Evolutionary conservation across 2,888 invertebrate genomes (phyloP), one percentile per base, ranked within the genome.

Genomic region (Oeneis ivallda): DNA sequence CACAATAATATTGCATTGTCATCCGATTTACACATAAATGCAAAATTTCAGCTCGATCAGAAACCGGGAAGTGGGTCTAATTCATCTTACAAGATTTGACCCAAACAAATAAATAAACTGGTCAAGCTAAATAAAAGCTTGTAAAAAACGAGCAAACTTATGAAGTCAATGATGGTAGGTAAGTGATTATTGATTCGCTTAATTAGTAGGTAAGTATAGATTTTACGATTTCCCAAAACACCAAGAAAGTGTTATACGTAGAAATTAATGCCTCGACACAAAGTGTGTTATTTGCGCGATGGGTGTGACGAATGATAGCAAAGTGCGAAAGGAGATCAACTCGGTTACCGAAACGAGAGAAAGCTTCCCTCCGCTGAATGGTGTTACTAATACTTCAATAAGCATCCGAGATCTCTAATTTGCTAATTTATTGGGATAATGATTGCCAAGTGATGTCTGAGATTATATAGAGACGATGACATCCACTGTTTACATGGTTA

Each of bases 261-360:
- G 73, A 70, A 75, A 75, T 75, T 72, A 73, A 72, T 66, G 66
- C 39, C 39, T 71, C 71, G 69, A 71, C 69, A 70, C 59, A 71
- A 66, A 68, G 69, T 70, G 71, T 72, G 70, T 74, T 71, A 67
- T 71, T 70, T 72, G 66, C 59, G 72, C 73, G 64, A 67, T 72
- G 70, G 70, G 72, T 72, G 75, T 78, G 75, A 76, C 79, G 74
- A 64, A 70, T 69, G 72, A 74, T 71, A 67, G 70, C 64, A 62
- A 71, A 72, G 67, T 69, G 66, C 78, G 75, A 86, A 87, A 85
- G 80, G 81, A 82, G 87, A 81, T 76, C 85, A 81, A 73, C 66
- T 71, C 73, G 67, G 64, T 70, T 71, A 70, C 75, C 77, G 73
- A 76, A 82, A 84, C 80, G 78, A 86, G 90, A 84, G 90, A 90